Conservation (phyloP, 2,888 invertebrate species). For the Erannis defoliaria region DNA sequence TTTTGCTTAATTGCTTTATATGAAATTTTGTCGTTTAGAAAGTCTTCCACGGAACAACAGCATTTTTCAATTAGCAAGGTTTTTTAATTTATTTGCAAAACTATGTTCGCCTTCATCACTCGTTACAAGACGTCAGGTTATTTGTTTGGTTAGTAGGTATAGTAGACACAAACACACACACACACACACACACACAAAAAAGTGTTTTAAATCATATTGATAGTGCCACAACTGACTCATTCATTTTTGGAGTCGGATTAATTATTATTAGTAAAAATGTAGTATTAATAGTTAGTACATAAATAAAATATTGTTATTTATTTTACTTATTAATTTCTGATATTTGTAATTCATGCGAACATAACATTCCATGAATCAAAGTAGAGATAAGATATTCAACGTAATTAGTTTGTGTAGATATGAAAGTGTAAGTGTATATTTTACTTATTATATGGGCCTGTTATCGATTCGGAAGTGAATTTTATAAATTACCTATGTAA, state of each 20-base stretch:
- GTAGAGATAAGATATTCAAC: conserved; percentile 9
- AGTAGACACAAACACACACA: too few relatives aligned
- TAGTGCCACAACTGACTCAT: conserved; percentile 8
- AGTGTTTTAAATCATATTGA: neutral
- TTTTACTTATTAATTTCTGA: conserved; percentile 7
- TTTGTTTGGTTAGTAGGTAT: too few relatives aligned
- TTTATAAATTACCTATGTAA: neutral
- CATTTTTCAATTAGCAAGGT: too few relatives aligned
- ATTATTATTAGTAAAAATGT: neutral
- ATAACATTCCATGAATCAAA: conserved; percentile 11
- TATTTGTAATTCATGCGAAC: conserved; percentile 23
- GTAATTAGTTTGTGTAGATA: neutral
- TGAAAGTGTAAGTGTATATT: neutral
- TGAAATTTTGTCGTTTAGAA: too few relatives aligned
- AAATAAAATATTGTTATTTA: neutral
- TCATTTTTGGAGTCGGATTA: neutral
- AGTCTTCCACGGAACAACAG: too few relatives aligned
- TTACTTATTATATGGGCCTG: neutral
- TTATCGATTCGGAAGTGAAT: neutral
- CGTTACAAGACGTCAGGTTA: too few relatives aligned
- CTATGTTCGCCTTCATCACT: too few relatives aligned
- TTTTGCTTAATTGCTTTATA: too few relatives aligned
- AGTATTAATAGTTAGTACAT: neutral
- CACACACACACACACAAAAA: neutral
- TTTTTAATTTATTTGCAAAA: too few relatives aligned